These are phyloP conservation scores for Onychomys torridus DNA, from an alignment of 2,797 vertebrate species.

Conservation along the genomic window DNA sequence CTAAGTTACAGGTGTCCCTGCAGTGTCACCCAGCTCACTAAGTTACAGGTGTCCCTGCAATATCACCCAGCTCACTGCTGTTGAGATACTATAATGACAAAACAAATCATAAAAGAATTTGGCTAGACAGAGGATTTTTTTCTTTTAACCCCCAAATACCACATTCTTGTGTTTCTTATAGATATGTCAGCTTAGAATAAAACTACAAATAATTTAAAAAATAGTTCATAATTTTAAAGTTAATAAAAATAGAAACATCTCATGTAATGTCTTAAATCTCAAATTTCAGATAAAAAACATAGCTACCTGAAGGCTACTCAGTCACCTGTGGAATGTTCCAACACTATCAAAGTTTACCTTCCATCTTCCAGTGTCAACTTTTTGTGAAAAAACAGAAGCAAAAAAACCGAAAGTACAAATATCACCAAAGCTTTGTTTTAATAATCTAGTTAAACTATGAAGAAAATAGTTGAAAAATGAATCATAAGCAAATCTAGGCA, in stretches of 20 bases:
- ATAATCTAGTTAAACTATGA: slow-evolving; percentile 8
- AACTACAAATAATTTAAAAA: not conserved
- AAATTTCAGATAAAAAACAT: not conserved
- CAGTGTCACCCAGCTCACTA: rapidly evolving
- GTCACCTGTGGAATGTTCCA: not conserved
- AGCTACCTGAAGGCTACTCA: not conserved
- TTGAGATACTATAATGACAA: not conserved
- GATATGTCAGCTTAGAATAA: not conserved
- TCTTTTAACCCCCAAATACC: not conserved
- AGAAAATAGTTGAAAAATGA: slow-evolving; percentile 43
- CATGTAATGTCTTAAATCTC: not conserved
- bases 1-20: rapidly evolving
- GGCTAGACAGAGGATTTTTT: not conserved
- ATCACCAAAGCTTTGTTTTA: not conserved
- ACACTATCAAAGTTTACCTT: not conserved
- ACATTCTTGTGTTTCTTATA: not conserved
- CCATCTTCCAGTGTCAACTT: not conserved
- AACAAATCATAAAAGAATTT: not conserved
- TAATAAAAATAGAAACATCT: not conserved
- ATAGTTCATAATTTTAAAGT: slow-evolving; percentile 18
- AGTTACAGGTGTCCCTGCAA: too few species aligned
- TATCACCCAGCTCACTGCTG: not conserved
- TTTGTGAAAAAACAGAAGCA: not conserved
- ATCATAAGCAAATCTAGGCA: not conserved
- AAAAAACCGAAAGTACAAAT: not conserved